Percentiles rank a stretch among this genome's conserved stretches.
phyloP scores from a whole-genome alignment of 2,797 vertebrate species.

The Smutsia gigantea region DNA sequence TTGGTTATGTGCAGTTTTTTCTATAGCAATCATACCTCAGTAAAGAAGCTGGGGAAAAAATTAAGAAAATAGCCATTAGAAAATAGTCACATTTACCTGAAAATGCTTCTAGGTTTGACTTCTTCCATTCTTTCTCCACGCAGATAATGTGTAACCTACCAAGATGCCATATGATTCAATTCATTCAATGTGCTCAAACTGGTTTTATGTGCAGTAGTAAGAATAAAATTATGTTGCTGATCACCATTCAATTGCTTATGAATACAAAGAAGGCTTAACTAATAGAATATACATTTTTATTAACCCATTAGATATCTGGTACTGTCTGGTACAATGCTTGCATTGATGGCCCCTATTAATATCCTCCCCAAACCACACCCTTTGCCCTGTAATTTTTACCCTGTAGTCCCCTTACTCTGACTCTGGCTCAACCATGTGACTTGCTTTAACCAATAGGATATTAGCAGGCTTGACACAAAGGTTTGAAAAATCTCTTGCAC shows the following conservation, averaged over 20 bases:
- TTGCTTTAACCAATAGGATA: not conserved
- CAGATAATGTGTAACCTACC: not conserved
- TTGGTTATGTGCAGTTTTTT: not conserved
- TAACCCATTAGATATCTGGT: not conserved
- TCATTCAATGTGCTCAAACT: not conserved
- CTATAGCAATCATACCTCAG: not conserved
- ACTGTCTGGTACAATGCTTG: not conserved
- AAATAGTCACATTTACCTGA: not conserved
- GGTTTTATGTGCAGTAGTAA: not conserved
- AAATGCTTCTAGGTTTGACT: not conserved
- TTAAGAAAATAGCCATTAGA: not conserved
- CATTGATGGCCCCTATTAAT: not conserved
- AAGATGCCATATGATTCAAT: not conserved
- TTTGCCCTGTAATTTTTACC: not conserved
- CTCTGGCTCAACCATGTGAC: not conserved
- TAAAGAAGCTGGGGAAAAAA: not conserved
- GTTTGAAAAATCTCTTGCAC: not conserved
- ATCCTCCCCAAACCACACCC: rapidly evolving
- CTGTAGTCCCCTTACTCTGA: not conserved
- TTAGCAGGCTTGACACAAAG: not conserved
- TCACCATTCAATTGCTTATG: not conserved
- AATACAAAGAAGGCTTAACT: not conserved
- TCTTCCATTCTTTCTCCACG: not conserved
- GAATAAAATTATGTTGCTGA: not conserved
- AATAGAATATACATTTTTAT: not conserved